Conservation (phyloP, 2,113 vertebrate genomes). For the Etheostoma cragini region DNA sequence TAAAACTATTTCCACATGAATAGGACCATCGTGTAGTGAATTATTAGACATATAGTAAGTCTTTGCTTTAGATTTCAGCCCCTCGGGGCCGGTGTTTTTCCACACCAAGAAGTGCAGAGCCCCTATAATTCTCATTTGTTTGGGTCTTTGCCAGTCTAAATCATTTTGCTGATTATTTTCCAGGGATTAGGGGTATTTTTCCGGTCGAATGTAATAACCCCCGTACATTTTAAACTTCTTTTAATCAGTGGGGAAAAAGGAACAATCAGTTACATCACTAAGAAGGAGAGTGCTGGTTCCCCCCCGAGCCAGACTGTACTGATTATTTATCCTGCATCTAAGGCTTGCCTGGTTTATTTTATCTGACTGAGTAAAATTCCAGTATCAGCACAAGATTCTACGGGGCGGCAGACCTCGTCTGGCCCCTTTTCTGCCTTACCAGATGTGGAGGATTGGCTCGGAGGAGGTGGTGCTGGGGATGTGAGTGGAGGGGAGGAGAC, state of each 20-base stretch:
- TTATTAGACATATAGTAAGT: slow-evolving; percentile 2
- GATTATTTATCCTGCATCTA: slow-evolving; percentile 81
- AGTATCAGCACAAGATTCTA: slow-evolving; percentile 61
- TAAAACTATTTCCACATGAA: slow-evolving; percentile 36
- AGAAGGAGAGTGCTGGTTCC: slow-evolving; percentile 35
- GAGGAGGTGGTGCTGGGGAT: slow-evolving; percentile 34
- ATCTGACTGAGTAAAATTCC: slow-evolving; percentile 77
- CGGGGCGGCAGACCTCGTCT: slow-evolving; percentile 21
- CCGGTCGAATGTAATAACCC: slow-evolving; percentile 71
- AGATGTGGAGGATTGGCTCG: slow-evolving; percentile 61
- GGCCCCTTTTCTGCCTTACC: slow-evolving; percentile 45
- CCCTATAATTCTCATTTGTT: slow-evolving; percentile 35
- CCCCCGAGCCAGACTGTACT: slow-evolving; percentile 52
- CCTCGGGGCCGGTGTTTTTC: slow-evolving; percentile 48
- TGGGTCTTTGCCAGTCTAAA: slow-evolving; percentile 70
- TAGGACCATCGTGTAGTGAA: neutral
- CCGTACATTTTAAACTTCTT: slow-evolving; percentile 78
- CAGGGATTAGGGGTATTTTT: slow-evolving; percentile 78
- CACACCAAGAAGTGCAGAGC: slow-evolving; percentile 41
- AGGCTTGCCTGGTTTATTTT: slow-evolving; percentile 80
- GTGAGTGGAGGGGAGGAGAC: neutral
- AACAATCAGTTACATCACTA: slow-evolving; percentile 78
- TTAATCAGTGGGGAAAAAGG: slow-evolving; percentile 79
- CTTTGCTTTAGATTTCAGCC: slow-evolving; percentile 35
- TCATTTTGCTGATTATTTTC: slow-evolving; percentile 78